These are phyloP conservation scores for Palythoa heliodiscus DNA, from an alignment of 92 coral and sea anemone species.

Conservation along the genomic window DNA sequence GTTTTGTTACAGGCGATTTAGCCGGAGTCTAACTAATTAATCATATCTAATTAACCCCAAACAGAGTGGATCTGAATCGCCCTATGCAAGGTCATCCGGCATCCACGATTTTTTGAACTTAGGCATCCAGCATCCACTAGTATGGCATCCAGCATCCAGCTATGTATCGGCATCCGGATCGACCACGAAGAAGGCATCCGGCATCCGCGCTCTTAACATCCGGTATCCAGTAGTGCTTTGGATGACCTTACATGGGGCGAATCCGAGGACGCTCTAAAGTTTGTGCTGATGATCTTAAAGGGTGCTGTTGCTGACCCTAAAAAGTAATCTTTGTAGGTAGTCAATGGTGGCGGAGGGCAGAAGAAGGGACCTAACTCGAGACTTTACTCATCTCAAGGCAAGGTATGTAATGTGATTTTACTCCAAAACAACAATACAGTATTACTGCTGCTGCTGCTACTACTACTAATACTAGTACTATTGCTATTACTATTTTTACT, in stretches of 20 bases:
- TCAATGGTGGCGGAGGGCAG: background rate
- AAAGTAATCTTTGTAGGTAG: background rate
- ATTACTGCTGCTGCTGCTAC: background rate
- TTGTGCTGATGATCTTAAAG: background rate
- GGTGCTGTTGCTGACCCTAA: background rate
- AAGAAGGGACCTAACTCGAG: slow-evolving; percentile 3
- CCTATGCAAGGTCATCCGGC: too few relatives aligned
- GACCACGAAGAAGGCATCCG: too few relatives aligned
- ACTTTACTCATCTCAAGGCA: slow-evolving; percentile 2
- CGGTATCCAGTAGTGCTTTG: too few relatives aligned
- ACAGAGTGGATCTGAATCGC: too few relatives aligned
- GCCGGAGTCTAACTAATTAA: background rate
- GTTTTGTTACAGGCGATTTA: background rate
- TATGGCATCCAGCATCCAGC: too few relatives aligned
- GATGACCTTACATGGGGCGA: too few relatives aligned
- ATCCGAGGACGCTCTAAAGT: background rate
- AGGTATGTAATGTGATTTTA: background rate
- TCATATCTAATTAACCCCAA: background rate
- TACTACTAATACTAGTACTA: background rate
- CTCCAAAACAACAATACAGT: too few relatives aligned
- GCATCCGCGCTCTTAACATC: too few relatives aligned
- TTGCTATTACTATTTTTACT: background rate
- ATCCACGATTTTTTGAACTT: too few relatives aligned
- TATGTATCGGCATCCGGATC: too few relatives aligned
- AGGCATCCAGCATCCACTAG: too few relatives aligned